A percentile compares a stretch with the other conserved stretches of the same genome.
Evolutionary conservation across 92 coral and sea anemone genomes (phyloP).

Genomic region (Siderastrea siderea): DNA sequence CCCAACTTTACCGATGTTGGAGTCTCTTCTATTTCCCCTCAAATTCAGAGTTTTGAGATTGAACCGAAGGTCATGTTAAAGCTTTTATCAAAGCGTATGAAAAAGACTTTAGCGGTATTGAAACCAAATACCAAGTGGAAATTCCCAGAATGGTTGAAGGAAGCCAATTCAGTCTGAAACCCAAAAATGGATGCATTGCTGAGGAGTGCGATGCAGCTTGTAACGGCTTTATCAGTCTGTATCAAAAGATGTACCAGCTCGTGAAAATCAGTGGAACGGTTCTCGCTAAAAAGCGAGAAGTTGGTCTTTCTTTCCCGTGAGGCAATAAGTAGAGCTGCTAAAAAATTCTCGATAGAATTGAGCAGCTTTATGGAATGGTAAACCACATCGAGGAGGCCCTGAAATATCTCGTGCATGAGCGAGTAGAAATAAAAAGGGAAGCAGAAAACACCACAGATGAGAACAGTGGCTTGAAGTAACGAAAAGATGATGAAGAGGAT

Average conservation of each 20-base stretch:
- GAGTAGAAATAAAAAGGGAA: slow-evolving; percentile 44
- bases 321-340: background rate
- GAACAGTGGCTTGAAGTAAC: background rate
- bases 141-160: slow-evolving; percentile 6
- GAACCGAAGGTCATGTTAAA: slow-evolving; percentile 4
- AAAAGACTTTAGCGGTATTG: slow-evolving; percentile 19
- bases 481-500: background rate
- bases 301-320: background rate
- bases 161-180: background rate
- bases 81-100: slow-evolving; percentile 15
- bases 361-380: slow-evolving; percentile 37
- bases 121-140: background rate
- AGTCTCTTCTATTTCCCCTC: background rate
- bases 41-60: background rate
- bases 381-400: slow-evolving; percentile 30
- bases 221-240: slow-evolving; percentile 9
- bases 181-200: slow-evolving; percentile 1
- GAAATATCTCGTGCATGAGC: slow-evolving; percentile 2
- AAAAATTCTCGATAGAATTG: background rate
- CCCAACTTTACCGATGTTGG: background rate
- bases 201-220: slow-evolving; percentile 27
- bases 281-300: background rate
- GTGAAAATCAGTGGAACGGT: slow-evolving; percentile 15
- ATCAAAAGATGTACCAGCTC: background rate
- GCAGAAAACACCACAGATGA: background rate